These are phyloP conservation scores for Enteromius paludinosus DNA, from an alignment of 2,797 vertebrate species.

Conservation along the genomic window DNA sequence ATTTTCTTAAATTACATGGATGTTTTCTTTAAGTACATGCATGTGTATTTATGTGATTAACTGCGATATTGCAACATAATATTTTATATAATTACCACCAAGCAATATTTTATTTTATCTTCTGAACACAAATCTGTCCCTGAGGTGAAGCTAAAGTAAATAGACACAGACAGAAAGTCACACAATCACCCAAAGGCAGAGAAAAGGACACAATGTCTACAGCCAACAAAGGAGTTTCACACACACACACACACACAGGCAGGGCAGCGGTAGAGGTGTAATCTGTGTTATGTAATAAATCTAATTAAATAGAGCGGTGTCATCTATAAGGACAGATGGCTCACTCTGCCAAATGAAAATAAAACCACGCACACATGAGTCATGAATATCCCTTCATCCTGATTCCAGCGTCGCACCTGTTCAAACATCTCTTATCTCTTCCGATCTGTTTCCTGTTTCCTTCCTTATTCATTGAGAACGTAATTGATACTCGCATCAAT, in stretches of 20 bases:
- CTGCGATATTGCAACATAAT: no score
- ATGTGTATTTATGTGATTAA: no score
- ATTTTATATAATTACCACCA: no score
- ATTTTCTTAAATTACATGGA: no score
- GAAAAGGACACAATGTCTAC: slow-evolving; percentile 1
- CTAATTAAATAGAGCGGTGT: slow-evolving; percentile 55
- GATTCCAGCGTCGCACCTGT: slow-evolving; percentile 26
- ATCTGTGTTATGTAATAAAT: slow-evolving; percentile 59
- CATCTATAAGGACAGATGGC: slow-evolving; percentile 51
- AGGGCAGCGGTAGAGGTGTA: slow-evolving; percentile 46
- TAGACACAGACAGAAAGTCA: neutral
- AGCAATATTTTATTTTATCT: neutral
- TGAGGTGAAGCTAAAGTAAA: neutral
- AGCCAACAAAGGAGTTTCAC: neutral
- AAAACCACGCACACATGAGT: slow-evolving; percentile 32
- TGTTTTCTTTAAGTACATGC: no score
- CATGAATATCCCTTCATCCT: slow-evolving; percentile 19
- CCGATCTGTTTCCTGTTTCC: slow-evolving; percentile 22
- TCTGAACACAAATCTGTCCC: neutral
- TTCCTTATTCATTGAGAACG: slow-evolving; percentile 7
- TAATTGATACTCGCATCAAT: slow-evolving; percentile 4
- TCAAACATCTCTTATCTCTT: slow-evolving; percentile 33
- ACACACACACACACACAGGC: neutral
- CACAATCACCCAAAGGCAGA: neutral
- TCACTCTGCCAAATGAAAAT: slow-evolving; percentile 45